Base-by-base conservation (phyloP, 2,888 invertebrate species). In the Tenthredo notha region DNA sequence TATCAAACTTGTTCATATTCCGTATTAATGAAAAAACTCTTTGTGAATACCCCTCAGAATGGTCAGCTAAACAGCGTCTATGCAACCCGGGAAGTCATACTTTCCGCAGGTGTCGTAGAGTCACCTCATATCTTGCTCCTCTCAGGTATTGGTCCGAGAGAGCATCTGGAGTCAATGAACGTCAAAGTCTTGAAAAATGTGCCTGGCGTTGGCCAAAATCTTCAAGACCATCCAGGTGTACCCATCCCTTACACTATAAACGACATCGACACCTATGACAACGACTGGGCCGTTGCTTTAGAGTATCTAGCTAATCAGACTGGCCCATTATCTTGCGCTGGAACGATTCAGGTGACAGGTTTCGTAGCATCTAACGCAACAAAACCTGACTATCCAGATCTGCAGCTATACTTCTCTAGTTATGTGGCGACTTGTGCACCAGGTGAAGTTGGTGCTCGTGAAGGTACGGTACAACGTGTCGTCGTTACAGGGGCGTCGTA, bases 141-240 rank as follows among this genome's bases (percentile, higher is more conserved):
- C 5, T 96, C 96, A 0, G 96, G 96, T 18, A 94, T 96, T 12
- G 96, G 96, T 0, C 96, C 96, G 0, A 94, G 94, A 88, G 93
- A 94, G 3, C 95, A 95, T 4, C 91, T 96, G 9, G 91, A 95
- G 75, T 94, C 94, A 67, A 94, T 95, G 85, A 95, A 95, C 50
- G 95, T 96, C 65, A 94, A 94, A 0, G 94, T 95, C 9, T 93
- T 96, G 25, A 94, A 94, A 80, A 94, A 96, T 86, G 92, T 96
- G 37, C 96, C 96, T 0, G 96, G 96, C 0, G 96, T 96, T 0
- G 96, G 96, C 0, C 95, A 95, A 90, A 96, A 96, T 90, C 92
- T 96, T 0, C 96, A 96, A 87, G 96, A 96, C 90, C 96, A 96
- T 87, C 95, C 96, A 0, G 95, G 96, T 0, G 95, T 95, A 40